phyloP scores from a whole-genome alignment of 2,888 invertebrate species.

The Philereme transversata region DNA sequence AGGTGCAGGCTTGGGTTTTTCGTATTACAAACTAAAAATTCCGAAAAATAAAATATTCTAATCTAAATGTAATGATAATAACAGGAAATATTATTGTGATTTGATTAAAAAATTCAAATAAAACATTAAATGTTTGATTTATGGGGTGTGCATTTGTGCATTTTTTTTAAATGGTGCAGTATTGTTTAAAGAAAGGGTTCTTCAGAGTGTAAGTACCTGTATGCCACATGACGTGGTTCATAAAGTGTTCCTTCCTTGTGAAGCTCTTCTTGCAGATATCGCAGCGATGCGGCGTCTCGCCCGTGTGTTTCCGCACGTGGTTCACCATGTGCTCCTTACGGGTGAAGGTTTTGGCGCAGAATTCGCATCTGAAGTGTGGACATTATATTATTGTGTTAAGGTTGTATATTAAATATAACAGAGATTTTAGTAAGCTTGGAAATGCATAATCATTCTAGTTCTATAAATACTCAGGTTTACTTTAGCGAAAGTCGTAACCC shows the following conservation, averaged over 20 bases:
- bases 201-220: slow-evolving; percentile 72
- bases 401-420: slow-evolving; percentile 9
- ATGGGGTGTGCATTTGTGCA: too few relatives aligned
- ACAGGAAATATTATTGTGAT: slow-evolving; percentile 5
- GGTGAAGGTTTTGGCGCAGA: slow-evolving; percentile 90
- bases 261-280: slow-evolving; percentile 92
- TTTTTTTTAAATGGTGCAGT: too few relatives aligned
- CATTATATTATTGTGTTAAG: neutral
- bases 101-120: neutral
- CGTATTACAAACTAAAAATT: slow-evolving; percentile 60
- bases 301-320: slow-evolving; percentile 90
- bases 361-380: slow-evolving; percentile 83
- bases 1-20: slow-evolving; percentile 75
- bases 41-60: slow-evolving; percentile 45
- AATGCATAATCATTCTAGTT: too few relatives aligned
- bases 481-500: too few relatives aligned
- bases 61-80: slow-evolving; percentile 16
- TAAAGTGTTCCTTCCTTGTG: slow-evolving; percentile 90
- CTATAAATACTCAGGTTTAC: too few relatives aligned
- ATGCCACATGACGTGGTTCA: slow-evolving; percentile 93
- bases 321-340: slow-evolving; percentile 92
- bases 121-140: too few relatives aligned
- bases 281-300: slow-evolving; percentile 90
- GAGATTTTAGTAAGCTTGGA: too few relatives aligned
- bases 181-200: too few relatives aligned